Evolutionary conservation across 2,888 invertebrate genomes (phyloP), one percentile per base, ranked within the genome.

Genomic region (Byasa hedistus): DNA sequence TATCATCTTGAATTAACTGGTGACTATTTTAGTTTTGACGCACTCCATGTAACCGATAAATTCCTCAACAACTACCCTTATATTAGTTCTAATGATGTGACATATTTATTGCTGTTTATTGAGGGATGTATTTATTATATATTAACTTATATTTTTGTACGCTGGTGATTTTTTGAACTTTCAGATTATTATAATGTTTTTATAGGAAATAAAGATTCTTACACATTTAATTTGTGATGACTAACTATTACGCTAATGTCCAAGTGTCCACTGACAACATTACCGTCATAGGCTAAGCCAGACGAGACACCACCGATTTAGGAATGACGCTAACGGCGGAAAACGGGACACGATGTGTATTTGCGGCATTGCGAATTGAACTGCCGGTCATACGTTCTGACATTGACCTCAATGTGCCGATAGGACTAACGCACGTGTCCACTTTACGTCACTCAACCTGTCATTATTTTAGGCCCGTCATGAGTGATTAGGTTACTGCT

Each of bases 381-480:
- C 76, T 76, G 72, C 77, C 81, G 81, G 83, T 82, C 84, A 85
- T 80, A 74, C 77, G 80, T 69, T 77, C 78, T 79, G 85, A 86
- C 88, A 88, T 87, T 89, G 89, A 85, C 88, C 89, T 73, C 80
- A 79, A 82, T 86, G 76, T 77, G 73, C 73, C 79, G 84, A 87
- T 85, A 84, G 79, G 77, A 78, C 79, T 82, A 61, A 82, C 84
- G 81, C 82, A 84, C 79, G 75, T 72, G 68, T 55, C 48, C 57
- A 17, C 27, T 44, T 66, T 55, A 44, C 56, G 60, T 60, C 52
- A 52, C 51, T 59, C 36, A 52, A 60, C 57, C 64, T 59, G 56
- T 58, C 64, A 69, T 59, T 66, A 68, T 61, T 68, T 65, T 68
- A 56, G 60, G 54, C 54, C 36, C 27, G 22, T 23, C 52, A 48